Evolutionary conservation across 2,797 vertebrate species (phyloP).

Genomic region (Astyanax mexicanus): DNA sequence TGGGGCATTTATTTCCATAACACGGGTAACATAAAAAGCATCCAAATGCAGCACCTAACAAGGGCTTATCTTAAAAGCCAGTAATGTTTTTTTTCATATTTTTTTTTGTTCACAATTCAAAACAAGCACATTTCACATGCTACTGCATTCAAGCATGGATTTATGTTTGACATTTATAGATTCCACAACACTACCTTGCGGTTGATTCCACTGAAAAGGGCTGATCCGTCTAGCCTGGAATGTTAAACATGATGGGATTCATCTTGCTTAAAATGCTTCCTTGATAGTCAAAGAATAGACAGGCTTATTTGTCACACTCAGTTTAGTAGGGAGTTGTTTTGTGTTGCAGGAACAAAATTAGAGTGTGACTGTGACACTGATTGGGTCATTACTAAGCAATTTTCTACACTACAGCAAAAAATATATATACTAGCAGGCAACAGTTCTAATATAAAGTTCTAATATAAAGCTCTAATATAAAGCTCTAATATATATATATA

Average conservation of each 20-base stretch:
- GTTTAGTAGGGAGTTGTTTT: not conserved
- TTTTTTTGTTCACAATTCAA: slow-evolving; percentile 14
- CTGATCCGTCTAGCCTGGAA: slow-evolving; percentile 1
- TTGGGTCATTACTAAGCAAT: slow-evolving; percentile 5
- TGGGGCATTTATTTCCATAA: slow-evolving; percentile 53
- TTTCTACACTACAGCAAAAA: slow-evolving; percentile 2
- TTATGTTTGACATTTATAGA: slow-evolving; percentile 32
- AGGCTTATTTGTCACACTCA: not conserved
- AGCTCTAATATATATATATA: not conserved
- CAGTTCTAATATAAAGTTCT: not conserved
- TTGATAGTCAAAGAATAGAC: not conserved
- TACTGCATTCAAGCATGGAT: slow-evolving; percentile 27
- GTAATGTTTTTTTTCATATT: too few relatives aligned
- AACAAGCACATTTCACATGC: not conserved
- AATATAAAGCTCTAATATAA: not conserved
- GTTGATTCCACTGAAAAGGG: slow-evolving; percentile 22
- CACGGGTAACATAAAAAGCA: slow-evolving; percentile 45
- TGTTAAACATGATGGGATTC: not conserved
- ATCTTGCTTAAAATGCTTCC: not conserved
- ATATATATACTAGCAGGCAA: not conserved
- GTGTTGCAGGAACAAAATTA: not conserved
- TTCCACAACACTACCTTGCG: slow-evolving; percentile 17
- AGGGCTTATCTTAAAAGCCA: slow-evolving; percentile 49
- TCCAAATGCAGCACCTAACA: slow-evolving; percentile 41
- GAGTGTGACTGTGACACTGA: not conserved